A percentile compares a stretch with the other conserved stretches of the same genome.
Evolutionary conservation across 2,888 invertebrate genomes (phyloP).

Genomic region (Drosophila koepferae): DNA sequence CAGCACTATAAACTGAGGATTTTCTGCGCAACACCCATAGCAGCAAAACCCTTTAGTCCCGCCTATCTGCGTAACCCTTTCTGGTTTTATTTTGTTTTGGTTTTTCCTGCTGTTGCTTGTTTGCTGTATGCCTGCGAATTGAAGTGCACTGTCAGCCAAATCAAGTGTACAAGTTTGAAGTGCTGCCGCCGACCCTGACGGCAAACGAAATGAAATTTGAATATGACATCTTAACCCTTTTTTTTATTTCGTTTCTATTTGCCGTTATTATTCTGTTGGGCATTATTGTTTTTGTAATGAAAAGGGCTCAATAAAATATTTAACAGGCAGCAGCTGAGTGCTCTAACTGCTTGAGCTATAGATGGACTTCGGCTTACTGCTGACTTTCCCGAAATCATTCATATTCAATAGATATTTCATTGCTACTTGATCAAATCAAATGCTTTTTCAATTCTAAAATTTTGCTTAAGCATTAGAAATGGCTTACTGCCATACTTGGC

Average conservation of each 20-base stretch:
- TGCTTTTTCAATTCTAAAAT: neutral
- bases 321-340: neutral
- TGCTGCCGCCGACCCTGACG: conserved; percentile 21
- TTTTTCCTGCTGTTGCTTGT: conserved; percentile 9
- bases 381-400: neutral
- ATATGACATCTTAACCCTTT: conserved; percentile 21
- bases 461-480: neutral
- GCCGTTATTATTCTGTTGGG: neutral
- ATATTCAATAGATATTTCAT: neutral
- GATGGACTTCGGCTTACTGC: neutral
- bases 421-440: neutral
- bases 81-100: neutral
- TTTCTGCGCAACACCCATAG: conserved; percentile 19
- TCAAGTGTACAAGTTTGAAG: conserved; percentile 70
- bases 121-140: conserved; percentile 45
- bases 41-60: neutral
- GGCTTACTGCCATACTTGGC: neutral
- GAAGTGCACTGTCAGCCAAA: conserved; percentile 65
- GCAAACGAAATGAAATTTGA: conserved; percentile 16
- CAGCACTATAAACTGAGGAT: conserved; percentile 43
- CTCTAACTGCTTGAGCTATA: neutral
- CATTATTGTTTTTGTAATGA: conserved; percentile 3
- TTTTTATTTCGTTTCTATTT: neutral
- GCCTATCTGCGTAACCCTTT: conserved; percentile 1
- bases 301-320: conserved; percentile 1